Evolutionary conservation across 2,797 vertebrate genomes (phyloP).

Genomic region (Acanthurus leucopareius): DNA sequence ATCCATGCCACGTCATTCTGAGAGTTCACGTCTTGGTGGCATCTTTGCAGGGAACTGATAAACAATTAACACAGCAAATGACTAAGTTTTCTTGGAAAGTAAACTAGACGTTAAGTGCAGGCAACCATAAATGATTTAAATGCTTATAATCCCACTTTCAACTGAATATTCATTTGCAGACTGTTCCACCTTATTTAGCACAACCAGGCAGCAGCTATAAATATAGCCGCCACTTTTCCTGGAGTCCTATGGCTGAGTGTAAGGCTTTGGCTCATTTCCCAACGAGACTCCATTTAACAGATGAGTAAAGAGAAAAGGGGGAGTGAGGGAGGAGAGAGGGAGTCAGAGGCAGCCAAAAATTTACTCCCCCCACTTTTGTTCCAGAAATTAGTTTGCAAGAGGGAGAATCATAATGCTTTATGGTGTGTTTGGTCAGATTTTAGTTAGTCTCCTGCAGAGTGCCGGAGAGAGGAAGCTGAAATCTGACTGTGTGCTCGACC

Average conservation of each 20-base stretch:
- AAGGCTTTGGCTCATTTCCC: conserved; percentile 75
- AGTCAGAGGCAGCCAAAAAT: conserved; percentile 31
- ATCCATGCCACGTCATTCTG: conserved; percentile 16
- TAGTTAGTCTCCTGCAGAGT: conserved; percentile 22
- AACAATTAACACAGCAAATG: background rate
- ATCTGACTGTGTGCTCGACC: conserved; percentile 41
- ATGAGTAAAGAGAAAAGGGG: conserved; percentile 74
- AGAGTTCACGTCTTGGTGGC: background rate
- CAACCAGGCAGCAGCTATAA: conserved; percentile 61
- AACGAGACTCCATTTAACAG: conserved; percentile 79
- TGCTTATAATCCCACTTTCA: conserved; percentile 47
- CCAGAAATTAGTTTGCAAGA: conserved; percentile 47
- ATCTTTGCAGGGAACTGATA: conserved; percentile 5
- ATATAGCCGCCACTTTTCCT: conserved; percentile 64
- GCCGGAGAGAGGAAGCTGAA: conserved; percentile 33
- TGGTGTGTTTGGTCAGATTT: conserved; percentile 29
- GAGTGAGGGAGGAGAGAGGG: background rate
- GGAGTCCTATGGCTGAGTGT: conserved; percentile 64
- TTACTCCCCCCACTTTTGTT: conserved; percentile 42
- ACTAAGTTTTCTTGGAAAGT: background rate
- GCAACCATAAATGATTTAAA: conserved; percentile 29
- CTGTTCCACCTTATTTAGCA: conserved; percentile 55
- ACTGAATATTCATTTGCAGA: conserved; percentile 56
- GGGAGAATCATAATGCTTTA: conserved; percentile 35
- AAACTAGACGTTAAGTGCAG: conserved; percentile 1